A percentile compares a stretch with the other conserved stretches of the same genome.
phyloP scores from a whole-genome alignment of 2,888 invertebrate genomes.

The Oscheius sp. region DNA sequence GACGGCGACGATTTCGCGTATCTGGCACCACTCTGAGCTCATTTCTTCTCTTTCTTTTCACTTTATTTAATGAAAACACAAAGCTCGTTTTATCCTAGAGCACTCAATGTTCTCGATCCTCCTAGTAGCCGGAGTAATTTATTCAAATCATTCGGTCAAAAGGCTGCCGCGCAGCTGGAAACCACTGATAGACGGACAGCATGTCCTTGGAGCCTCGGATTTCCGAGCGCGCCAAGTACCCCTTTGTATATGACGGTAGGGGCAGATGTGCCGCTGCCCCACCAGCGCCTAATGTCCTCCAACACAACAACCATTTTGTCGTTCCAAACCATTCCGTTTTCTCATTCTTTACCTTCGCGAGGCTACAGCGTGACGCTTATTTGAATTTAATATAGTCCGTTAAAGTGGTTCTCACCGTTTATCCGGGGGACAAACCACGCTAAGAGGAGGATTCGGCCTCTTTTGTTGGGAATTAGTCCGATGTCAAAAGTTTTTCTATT shows the following conservation, averaged over 20 bases:
- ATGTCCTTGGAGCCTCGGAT: constrained; percentile 35
- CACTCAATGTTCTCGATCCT: neutral
- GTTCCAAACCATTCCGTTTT: neutral
- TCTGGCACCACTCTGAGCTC: constrained; percentile 6
- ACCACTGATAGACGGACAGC: constrained; percentile 23
- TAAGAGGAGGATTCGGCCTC: neutral
- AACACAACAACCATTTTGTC: constrained; percentile 13
- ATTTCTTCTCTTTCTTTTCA: neutral
- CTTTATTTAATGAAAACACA: no score
- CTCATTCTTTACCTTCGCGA: neutral
- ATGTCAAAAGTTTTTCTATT: neutral
- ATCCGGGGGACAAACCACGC: constrained; percentile 12
- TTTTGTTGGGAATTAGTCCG: constrained; percentile 11
- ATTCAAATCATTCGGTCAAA: constrained; percentile 28
- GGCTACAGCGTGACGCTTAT: neutral
- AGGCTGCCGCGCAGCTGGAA: constrained; percentile 29
- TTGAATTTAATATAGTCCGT: constrained; percentile 9
- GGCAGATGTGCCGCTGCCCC: constrained; percentile 36
- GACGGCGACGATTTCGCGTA: constrained; percentile 29
- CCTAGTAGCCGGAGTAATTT: neutral
- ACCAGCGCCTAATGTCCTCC: constrained; percentile 14
- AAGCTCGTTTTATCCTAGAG: neutral
- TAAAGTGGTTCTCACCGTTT: constrained; percentile 19
- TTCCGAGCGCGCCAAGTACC: constrained; percentile 38
- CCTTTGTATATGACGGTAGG: constrained; percentile 36